A percentile compares a stretch with the other conserved stretches of the same genome.
These are phyloP conservation scores for Zelostemma sp. DNA, from an alignment of 1,140 invertebrate genomes.

Conservation along the genomic window DNA sequence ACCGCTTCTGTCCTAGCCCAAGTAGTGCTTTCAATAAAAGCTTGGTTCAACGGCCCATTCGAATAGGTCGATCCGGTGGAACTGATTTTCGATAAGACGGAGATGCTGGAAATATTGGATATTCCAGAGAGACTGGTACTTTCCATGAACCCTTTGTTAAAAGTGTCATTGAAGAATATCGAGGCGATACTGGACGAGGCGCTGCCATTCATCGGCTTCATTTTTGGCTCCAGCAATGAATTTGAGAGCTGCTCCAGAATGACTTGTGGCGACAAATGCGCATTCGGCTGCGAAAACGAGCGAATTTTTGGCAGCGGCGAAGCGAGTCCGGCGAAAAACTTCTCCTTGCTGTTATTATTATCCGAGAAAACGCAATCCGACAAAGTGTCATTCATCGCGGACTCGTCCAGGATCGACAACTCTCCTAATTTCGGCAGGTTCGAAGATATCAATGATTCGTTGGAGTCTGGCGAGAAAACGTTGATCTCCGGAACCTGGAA, in stretches of 20 bases:
- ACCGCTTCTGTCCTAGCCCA: no score
- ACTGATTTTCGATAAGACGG: constrained; percentile 2
- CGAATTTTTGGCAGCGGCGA: constrained; percentile 22
- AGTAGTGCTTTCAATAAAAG: constrained; percentile 48
- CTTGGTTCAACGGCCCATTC: constrained; percentile 46
- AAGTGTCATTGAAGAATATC: constrained; percentile 32
- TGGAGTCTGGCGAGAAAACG: constrained; percentile 17
- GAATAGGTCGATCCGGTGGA: constrained; percentile 28
- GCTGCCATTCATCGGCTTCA: not conserved
- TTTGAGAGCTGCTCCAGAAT: not conserved
- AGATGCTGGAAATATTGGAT: constrained; percentile 33
- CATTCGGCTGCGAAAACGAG: constrained; percentile 48
- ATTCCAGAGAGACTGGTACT: constrained; percentile 17
- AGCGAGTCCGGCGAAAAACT: not conserved
- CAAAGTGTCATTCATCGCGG: constrained; percentile 57
- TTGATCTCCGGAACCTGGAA: constrained; percentile 9
- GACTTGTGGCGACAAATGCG: constrained; percentile 17
- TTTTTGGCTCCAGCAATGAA: constrained; percentile 31
- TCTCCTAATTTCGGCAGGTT: constrained; percentile 15
- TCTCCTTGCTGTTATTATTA: constrained; percentile 8
- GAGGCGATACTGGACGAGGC: constrained; percentile 20
- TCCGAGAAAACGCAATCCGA: constrained; percentile 29
- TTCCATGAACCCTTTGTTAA: constrained; percentile 34
- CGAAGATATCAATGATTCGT: constrained; percentile 1
- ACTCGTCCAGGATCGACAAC: constrained; percentile 53